A percentile compares a stretch with the other conserved stretches of the same genome.
These are phyloP conservation scores for Seriola aureovittata DNA, from an alignment of 2,113 vertebrate genomes.

Conservation along the genomic window DNA sequence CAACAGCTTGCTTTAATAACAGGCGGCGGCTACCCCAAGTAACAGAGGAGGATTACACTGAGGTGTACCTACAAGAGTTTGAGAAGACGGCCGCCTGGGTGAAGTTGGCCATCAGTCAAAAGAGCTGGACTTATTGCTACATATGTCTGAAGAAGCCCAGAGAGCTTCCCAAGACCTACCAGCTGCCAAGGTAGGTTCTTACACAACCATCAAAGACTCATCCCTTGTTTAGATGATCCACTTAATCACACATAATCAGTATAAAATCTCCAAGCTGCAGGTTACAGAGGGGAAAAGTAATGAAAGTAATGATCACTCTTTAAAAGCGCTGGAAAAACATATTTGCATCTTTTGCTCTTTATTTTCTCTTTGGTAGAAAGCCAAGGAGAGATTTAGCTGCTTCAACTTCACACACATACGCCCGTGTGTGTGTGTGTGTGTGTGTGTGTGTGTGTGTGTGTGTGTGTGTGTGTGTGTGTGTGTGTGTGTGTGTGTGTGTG, in stretches of 20 bases:
- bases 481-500: background rate
- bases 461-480: background rate
- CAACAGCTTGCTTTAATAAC: background rate
- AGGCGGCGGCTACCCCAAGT: background rate
- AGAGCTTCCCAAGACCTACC: background rate
- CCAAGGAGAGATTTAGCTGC: constrained; percentile 45
- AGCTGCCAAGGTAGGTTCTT: background rate
- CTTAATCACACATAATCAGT: background rate
- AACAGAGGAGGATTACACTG: background rate
- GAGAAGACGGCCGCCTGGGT: background rate
- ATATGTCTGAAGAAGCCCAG: background rate
- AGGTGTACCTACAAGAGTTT: background rate
- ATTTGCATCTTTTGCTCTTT: constrained; percentile 23
- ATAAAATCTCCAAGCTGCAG: background rate
- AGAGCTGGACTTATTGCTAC: background rate
- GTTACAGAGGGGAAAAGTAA: background rate
- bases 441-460: background rate
- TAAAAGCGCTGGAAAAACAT: background rate
- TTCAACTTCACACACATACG: background rate
- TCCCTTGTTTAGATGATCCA: background rate
- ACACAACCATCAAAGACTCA: background rate
- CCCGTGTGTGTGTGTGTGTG: background rate
- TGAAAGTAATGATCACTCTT: constrained; percentile 3
- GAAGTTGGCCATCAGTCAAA: background rate
- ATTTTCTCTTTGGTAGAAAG: constrained; percentile 33